phyloP scores from a whole-genome alignment of 1,140 invertebrate genomes.

The Scaptomyza graminum region DNA sequence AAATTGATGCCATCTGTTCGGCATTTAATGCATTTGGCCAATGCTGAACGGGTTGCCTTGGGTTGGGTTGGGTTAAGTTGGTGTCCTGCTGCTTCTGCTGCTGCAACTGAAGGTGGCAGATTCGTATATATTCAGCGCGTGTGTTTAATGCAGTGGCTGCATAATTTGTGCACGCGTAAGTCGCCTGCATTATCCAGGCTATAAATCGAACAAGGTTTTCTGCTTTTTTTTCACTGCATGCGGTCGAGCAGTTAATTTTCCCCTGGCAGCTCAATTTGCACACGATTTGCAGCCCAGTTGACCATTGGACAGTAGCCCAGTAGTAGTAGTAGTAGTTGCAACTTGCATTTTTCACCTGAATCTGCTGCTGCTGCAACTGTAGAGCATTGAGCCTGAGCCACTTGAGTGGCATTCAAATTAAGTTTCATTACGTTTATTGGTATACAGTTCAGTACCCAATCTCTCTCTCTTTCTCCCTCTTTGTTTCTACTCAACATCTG shows the following conservation, averaged over 20 bases:
- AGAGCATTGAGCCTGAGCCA: constrained; percentile 18
- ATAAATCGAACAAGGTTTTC: constrained; percentile 61
- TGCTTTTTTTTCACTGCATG: constrained; percentile 27
- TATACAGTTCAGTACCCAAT: constrained; percentile 24
- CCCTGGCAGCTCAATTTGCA: constrained; percentile 62
- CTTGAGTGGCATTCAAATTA: constrained; percentile 78
- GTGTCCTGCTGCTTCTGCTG: constrained; percentile 1
- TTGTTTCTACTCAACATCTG: background rate
- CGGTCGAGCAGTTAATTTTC: constrained; percentile 71
- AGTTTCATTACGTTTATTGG: constrained; percentile 77
- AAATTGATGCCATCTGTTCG: constrained; percentile 78
- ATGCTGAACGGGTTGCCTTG: background rate
- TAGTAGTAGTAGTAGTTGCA: background rate
- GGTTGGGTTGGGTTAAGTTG: background rate
- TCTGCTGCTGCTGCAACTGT: constrained; percentile 8
- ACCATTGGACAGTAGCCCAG: background rate
- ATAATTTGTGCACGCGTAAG: constrained; percentile 76
- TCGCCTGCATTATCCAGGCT: constrained; percentile 77
- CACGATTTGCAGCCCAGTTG: constrained; percentile 53
- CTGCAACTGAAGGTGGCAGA: background rate
- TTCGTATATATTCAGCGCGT: constrained; percentile 1
- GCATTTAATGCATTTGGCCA: constrained; percentile 59
- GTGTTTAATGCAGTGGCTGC: constrained; percentile 78
- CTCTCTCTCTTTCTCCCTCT: background rate
- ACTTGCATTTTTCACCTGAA: background rate